Percentiles rank a stretch among this genome's conserved stretches.
These are phyloP conservation scores for Rousettus madagascariensis DNA, from an alignment of 2,797 vertebrate species.

Conservation along the genomic window DNA sequence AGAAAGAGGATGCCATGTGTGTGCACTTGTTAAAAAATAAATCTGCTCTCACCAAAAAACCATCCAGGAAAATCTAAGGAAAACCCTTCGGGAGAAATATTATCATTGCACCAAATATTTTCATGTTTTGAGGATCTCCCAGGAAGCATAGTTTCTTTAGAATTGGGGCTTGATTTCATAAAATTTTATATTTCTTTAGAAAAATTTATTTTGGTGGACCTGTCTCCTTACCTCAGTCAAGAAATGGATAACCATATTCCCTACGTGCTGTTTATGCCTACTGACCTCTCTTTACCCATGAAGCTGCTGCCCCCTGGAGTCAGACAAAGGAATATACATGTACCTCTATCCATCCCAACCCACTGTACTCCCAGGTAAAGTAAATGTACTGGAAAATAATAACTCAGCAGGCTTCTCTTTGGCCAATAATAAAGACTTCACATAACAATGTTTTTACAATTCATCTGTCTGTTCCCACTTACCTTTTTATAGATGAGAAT, in stretches of 20 bases:
- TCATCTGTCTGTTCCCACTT: not conserved
- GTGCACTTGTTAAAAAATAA: not conserved
- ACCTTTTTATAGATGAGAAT: not conserved
- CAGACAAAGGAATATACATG: not conserved
- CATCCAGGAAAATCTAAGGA: slow-evolving; percentile 60
- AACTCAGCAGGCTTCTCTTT: not conserved
- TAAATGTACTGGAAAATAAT: not conserved
- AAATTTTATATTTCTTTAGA: not conserved
- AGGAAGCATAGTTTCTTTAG: slow-evolving; percentile 18
- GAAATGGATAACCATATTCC: not conserved
- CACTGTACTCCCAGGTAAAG: not conserved
- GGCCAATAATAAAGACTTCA: not conserved
- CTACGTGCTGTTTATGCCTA: not conserved
- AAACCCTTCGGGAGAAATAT: slow-evolving; percentile 55
- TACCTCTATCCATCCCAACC: not conserved
- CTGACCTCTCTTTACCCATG: slow-evolving; percentile 18
- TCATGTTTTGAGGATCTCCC: not conserved
- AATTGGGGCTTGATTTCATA: not conserved
- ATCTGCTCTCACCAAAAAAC: slow-evolving; percentile 47
- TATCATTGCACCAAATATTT: not conserved
- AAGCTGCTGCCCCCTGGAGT: slow-evolving; percentile 70
- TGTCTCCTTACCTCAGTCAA: not conserved
- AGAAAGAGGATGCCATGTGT: slow-evolving; percentile 10
- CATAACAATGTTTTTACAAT: not conserved
- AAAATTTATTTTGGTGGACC: not conserved